Conservation (phyloP, 2,797 vertebrate genomes). For the Bucorvus abyssinicus region DNA sequence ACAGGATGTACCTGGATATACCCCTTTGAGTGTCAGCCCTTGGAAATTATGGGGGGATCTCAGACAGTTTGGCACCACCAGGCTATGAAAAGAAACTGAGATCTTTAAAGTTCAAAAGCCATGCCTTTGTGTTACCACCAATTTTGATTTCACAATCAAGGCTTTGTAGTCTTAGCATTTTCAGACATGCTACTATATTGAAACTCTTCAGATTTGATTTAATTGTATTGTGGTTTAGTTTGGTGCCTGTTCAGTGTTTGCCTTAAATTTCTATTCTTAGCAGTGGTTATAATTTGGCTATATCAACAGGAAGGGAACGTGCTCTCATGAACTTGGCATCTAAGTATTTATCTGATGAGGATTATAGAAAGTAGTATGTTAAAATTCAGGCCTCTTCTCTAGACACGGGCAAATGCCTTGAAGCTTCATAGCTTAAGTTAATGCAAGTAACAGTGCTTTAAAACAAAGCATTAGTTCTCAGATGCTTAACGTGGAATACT, state of each 20-base stretch:
- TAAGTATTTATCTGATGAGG: background rate
- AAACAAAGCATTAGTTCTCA: background rate
- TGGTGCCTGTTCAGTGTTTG: background rate
- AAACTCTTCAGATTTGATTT: background rate
- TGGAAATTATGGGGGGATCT: background rate
- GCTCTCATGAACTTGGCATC: background rate
- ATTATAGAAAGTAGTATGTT: background rate
- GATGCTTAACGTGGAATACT: background rate
- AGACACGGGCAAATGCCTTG: background rate
- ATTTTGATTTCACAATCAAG: background rate
- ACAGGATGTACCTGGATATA: background rate
- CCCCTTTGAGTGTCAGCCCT: background rate
- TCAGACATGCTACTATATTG: background rate
- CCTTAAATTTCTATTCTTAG: background rate
- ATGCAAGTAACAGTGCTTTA: slow-evolving; percentile 17
- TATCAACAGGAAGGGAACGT: background rate
- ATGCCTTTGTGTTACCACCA: background rate
- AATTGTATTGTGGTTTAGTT: background rate
- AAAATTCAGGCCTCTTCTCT: background rate
- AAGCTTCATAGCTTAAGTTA: background rate
- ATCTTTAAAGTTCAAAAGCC: background rate
- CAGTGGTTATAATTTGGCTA: background rate
- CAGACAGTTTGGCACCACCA: background rate
- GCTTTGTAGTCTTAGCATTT: background rate
- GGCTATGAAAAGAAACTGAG: background rate